A percentile compares a stretch with the other conserved stretches of the same genome.
These are phyloP conservation scores for Tachystola acroxantha DNA, from an alignment of 2,888 invertebrate species.

Conservation along the genomic window DNA sequence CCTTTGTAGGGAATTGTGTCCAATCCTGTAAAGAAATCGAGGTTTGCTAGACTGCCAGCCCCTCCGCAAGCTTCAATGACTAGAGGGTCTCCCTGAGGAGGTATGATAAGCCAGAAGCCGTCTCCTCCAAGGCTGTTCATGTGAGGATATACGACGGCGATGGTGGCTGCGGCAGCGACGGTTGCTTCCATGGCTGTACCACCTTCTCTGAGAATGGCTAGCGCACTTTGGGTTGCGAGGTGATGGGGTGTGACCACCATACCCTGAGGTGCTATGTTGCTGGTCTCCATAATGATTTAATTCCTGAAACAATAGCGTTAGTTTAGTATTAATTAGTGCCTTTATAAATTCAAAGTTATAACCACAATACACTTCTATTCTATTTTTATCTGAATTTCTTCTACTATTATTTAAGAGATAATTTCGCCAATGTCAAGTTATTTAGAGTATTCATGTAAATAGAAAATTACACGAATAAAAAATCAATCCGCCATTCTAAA, in stretches of 20 bases:
- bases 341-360: no score
- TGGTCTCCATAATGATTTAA: constrained; percentile 27
- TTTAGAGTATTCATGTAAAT: no score
- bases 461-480: no score
- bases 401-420: no score
- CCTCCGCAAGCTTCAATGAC: constrained; percentile 62
- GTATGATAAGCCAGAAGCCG: constrained; percentile 62
- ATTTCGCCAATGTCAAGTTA: no score
- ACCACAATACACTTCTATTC: no score
- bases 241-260: constrained; percentile 70
- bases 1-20: constrained; percentile 47
- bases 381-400: no score
- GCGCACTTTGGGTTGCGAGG: constrained; percentile 58
- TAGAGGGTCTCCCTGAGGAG: constrained; percentile 53
- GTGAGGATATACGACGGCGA: constrained; percentile 62
- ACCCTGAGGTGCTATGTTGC: constrained; percentile 42
- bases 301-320: constrained; percentile 22
- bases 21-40: constrained; percentile 39
- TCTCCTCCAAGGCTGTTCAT: constrained; percentile 68
- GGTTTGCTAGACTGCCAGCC: constrained; percentile 52
- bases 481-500: no score
- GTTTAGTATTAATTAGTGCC: no score
- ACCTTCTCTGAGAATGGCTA: constrained; percentile 52
- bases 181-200: constrained; percentile 67
- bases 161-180: constrained; percentile 62